These are phyloP conservation scores for Gallinago stenura DNA, from an alignment of 2,797 vertebrate species.

Conservation along the genomic window DNA sequence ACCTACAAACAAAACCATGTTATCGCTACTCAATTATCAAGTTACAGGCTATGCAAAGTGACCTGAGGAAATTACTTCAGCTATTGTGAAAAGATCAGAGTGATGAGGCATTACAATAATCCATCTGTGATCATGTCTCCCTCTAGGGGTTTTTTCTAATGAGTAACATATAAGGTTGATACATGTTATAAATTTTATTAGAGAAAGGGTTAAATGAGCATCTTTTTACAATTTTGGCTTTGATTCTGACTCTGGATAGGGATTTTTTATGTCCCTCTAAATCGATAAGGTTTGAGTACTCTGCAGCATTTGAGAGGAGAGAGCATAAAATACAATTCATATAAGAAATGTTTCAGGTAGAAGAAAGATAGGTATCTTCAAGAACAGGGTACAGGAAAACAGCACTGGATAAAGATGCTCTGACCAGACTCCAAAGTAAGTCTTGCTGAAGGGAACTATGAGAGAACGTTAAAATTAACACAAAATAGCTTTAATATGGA, in stretches of 20 bases:
- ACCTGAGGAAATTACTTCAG: conserved; percentile 39
- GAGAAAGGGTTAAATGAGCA: neutral
- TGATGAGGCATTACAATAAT: conserved; percentile 42
- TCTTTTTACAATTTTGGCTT: neutral
- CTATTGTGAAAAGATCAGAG: conserved; percentile 2
- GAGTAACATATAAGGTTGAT: conserved; percentile 12
- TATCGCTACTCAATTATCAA: conserved; percentile 32
- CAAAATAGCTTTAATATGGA: neutral
- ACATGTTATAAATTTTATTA: conserved; percentile 37
- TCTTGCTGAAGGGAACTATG: neutral
- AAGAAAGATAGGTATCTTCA: neutral
- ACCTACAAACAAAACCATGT: neutral
- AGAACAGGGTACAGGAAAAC: neutral
- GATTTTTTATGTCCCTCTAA: neutral
- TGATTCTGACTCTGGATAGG: neutral
- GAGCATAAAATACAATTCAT: neutral
- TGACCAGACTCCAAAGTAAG: neutral
- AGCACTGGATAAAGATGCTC: neutral
- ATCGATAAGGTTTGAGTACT: neutral
- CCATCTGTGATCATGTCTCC: conserved; percentile 60
- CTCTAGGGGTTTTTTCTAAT: conserved; percentile 68
- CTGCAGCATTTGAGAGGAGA: neutral
- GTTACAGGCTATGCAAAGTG: conserved; percentile 45
- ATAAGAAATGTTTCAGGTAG: neutral
- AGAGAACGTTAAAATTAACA: neutral